Evolutionary conservation across 1,140 invertebrate species (phyloP), one percentile per base, ranked within the genome.

Genomic region (Bombus terrestris): DNA sequence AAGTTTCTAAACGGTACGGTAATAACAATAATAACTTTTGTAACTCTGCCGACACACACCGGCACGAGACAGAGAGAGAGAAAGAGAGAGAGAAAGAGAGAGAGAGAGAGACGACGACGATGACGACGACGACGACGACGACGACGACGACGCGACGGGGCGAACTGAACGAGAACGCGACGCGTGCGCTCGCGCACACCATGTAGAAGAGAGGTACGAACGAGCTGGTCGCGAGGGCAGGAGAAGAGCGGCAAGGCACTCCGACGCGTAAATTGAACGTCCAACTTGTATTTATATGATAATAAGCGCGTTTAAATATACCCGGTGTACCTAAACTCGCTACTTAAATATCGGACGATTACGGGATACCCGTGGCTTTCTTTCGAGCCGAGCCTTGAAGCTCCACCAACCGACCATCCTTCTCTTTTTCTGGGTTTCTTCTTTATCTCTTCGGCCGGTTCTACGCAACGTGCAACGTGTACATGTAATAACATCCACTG

Each of bases 201-300:
- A 35, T 35, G 18, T 37, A 59, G 35, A 35, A 25, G 25, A 18
- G 57, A 77, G 57, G 35, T 35, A 39, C 35, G 41, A 62, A 79
- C 82, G 74, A 77, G 62, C 68, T 62, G 76, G 72, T 79, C n/a
- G 37, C 43, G 13, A 66, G 35, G 25, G 41, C 4, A 28, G 73
- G 57, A 76, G 73, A 74, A 59, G 75, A 74, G 69, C 73, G 87
- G 75, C 66, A 68, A 64, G 85, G 84, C 77, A 93, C 88, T 92
- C 90, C 90, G 88, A 88, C 92, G 94, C 92, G 94, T 95, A 95
- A 95, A 95, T 95, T 95, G 94, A 94, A 94, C 94, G 93, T 94
- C 94, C 94, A 94, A 95, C 93, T 95, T 95, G 94, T 95, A 95
- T 95, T 95, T 95, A 95, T 95, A 95, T 95, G 94, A 95, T 95